phyloP scores from a whole-genome alignment of 2,113 vertebrate species.

The Synchiropus splendidus region DNA sequence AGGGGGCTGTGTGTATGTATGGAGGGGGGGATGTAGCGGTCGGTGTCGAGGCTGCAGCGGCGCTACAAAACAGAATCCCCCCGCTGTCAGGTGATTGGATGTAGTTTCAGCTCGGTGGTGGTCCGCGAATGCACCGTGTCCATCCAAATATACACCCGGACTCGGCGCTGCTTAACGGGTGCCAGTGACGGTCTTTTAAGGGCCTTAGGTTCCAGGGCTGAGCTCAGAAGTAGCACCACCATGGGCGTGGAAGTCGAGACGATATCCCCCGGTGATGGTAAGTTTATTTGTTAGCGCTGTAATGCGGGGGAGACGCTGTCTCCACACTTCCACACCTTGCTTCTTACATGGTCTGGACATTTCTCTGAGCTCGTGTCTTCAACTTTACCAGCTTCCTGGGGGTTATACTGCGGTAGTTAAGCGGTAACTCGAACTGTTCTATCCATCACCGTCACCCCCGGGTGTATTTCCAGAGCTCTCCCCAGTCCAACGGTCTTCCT shows the following conservation, averaged over 20 bases:
- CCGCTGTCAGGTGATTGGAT: constrained; percentile 7
- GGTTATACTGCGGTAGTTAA: no score
- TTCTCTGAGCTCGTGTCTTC: no score
- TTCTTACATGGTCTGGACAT: no score
- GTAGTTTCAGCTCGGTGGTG: constrained; percentile 12
- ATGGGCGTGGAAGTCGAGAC: constrained; percentile 96
- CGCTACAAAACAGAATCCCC: no score
- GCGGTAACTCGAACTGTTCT: no score
- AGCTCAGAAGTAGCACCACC: constrained; percentile 19
- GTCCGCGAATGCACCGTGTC: constrained; percentile 36
- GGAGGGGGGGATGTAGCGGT: no score
- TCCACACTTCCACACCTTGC: no score
- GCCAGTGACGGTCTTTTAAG: constrained; percentile 1
- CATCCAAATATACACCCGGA: constrained; percentile 12
- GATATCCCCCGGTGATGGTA: constrained; percentile 92
- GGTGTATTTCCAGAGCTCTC: background rate
- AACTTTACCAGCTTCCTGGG: no score
- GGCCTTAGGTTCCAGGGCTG: constrained; percentile 28
- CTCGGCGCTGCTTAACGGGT: constrained; percentile 17
- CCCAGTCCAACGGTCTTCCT: background rate
- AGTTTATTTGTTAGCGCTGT: constrained; percentile 34
- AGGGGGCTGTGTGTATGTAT: no score
- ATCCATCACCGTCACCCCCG: no score
- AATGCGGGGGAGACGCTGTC: no score
- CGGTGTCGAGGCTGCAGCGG: no score